Conservation (phyloP, 2,797 vertebrate genomes). For the Molossus alvarezi region DNA sequence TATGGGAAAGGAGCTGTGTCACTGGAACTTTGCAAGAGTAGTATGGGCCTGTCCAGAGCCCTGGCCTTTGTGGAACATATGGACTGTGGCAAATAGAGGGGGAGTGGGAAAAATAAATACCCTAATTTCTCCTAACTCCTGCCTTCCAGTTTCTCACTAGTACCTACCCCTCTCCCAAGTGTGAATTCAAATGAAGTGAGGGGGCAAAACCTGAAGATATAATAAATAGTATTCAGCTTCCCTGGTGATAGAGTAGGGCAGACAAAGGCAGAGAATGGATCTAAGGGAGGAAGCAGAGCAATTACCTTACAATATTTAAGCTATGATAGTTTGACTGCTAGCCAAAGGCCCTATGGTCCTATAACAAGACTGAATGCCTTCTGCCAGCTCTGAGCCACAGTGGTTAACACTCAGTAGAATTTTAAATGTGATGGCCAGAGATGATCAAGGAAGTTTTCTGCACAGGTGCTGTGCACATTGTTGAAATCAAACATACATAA, state of each 20-base stretch:
- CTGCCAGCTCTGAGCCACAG: neutral
- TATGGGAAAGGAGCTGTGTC: neutral
- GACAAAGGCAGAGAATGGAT: neutral
- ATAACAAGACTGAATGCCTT: neutral
- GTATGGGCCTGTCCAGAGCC: neutral
- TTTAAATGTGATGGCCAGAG: neutral
- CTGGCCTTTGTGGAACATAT: neutral
- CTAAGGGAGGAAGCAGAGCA: constrained; percentile 18
- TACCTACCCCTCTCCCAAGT: too few species aligned
- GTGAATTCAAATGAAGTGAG: constrained; percentile 17
- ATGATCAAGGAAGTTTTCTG: constrained; percentile 50
- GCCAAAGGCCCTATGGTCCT: neutral
- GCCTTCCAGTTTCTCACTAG: neutral
- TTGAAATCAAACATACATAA: neutral
- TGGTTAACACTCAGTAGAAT: neutral
- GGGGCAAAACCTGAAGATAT: neutral
- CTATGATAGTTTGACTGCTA: constrained; percentile 13
- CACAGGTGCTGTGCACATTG: neutral
- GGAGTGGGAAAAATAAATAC: neutral
- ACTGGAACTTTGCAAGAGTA: neutral
- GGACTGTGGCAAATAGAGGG: neutral
- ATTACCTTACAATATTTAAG: neutral
- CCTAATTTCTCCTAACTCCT: neutral
- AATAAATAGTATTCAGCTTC: neutral
- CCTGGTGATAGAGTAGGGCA: neutral